Percentiles rank a stretch among this genome's conserved stretches.
These are phyloP conservation scores for Apteryx owenii DNA, from an alignment of 2,113 vertebrate genomes.

Conservation along the genomic window DNA sequence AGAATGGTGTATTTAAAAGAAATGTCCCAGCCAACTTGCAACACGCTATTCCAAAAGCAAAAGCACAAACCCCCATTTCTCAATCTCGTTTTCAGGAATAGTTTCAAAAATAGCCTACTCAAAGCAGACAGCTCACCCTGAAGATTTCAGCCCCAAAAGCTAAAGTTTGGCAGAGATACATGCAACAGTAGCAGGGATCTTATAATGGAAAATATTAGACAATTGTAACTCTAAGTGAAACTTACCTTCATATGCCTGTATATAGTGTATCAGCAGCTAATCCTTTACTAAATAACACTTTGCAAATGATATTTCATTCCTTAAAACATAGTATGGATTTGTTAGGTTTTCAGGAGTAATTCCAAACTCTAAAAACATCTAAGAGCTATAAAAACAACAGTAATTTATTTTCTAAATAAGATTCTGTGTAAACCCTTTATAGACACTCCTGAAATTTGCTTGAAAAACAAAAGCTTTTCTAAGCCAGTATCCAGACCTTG, in stretches of 20 bases:
- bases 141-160: neutral
- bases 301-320: constrained; percentile 11
- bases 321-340: neutral
- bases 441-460: constrained; percentile 46
- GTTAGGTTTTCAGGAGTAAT: constrained; percentile 45
- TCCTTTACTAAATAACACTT: neutral
- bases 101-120: neutral
- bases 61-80: neutral
- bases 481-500: constrained; percentile 56
- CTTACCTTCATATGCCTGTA: neutral
- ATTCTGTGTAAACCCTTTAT: constrained; percentile 34
- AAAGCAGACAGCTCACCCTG: neutral
- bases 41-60: neutral
- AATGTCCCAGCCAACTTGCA: neutral
- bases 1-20: neutral
- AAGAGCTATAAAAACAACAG: constrained; percentile 30
- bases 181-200: neutral
- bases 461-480: constrained; percentile 56
- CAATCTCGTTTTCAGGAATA: neutral
- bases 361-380: constrained; percentile 21
- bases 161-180: accelerated
- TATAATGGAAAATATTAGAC: neutral
- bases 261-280: neutral
- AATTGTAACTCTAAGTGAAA: neutral
- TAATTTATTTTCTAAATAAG: constrained; percentile 60